Conservation (phyloP, 1,140 invertebrate genomes). For the Propsilocerus akamusi region DNA sequence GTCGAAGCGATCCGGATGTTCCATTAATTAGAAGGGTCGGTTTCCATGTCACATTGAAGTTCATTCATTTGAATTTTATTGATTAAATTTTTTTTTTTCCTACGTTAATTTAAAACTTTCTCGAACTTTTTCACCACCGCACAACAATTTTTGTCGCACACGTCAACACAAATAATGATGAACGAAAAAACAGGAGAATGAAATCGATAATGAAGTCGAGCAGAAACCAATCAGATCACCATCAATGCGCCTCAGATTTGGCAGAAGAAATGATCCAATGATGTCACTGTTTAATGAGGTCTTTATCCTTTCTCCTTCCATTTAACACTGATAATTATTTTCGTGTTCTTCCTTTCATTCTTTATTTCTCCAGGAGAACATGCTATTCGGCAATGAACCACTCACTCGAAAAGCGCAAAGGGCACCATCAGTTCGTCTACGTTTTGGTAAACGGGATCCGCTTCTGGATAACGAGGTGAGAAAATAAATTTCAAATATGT, state of each 20-base stretch:
- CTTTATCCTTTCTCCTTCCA: conserved; percentile 5
- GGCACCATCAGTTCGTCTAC: conserved; percentile 43
- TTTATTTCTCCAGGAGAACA: background rate
- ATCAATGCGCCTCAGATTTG: conserved; percentile 39
- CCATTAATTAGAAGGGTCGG: conserved; percentile 15
- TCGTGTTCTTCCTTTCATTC: background rate
- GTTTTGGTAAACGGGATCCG: conserved; percentile 51
- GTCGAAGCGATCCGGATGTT: conserved; percentile 43
- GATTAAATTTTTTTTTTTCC: no score
- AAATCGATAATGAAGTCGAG: conserved; percentile 15
- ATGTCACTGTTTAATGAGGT: conserved; percentile 28
- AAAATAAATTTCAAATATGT: no score
- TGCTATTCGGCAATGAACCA: background rate
- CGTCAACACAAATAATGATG: no score
- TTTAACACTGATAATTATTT: background rate
- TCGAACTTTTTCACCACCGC: no score
- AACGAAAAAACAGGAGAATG: background rate
- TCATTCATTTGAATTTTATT: no score
- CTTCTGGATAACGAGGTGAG: conserved; percentile 16
- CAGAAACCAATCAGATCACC: conserved; percentile 34
- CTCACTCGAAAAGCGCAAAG: conserved; percentile 40
- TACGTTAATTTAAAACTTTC: no score
- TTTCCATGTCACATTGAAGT: background rate
- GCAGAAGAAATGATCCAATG: conserved; percentile 36
- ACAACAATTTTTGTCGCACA: no score